phyloP scores from a whole-genome alignment of 2,888 invertebrate species.

The Heliconius charithonia region DNA sequence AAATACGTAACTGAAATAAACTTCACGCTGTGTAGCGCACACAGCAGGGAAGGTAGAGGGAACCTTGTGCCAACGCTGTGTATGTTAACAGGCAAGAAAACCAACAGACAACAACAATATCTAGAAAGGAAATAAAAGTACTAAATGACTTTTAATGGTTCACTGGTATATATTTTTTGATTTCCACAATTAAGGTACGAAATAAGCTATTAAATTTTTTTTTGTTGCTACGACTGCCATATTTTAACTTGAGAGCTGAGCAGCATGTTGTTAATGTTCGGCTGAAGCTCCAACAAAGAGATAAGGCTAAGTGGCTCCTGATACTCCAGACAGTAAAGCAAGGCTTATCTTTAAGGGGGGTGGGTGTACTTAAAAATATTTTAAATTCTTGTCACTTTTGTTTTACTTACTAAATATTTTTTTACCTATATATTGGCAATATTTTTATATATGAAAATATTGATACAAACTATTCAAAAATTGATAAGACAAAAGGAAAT shows the following conservation, averaged over 20 bases:
- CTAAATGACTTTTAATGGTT: neutral
- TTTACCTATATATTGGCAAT: neutral
- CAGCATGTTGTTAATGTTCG: conserved; percentile 71
- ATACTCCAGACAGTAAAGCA: conserved; percentile 70
- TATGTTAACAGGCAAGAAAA: neutral
- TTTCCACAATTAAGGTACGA: neutral
- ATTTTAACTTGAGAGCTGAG: conserved; percentile 53
- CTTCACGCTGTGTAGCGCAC: no score
- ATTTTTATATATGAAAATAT: neutral
- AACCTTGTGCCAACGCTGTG: neutral
- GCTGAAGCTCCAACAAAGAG: conserved; percentile 66
- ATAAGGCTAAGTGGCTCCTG: conserved; percentile 64
- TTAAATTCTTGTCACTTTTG: conserved; percentile 25
- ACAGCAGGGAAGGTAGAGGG: neutral
- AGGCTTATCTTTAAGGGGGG: conserved; percentile 68
- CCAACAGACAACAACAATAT: neutral
- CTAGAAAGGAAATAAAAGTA: neutral
- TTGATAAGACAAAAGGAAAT: no score
- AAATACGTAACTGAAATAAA: no score
- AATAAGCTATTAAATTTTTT: conserved; percentile 10
- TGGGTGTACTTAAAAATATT: conserved; percentile 52
- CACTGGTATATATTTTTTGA: conserved; percentile 6
- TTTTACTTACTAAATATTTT: neutral
- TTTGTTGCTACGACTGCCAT: conserved; percentile 11
- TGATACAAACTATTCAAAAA: neutral